Conservation (phyloP, 2,797 vertebrate genomes). For the Falco berigora region DNA sequence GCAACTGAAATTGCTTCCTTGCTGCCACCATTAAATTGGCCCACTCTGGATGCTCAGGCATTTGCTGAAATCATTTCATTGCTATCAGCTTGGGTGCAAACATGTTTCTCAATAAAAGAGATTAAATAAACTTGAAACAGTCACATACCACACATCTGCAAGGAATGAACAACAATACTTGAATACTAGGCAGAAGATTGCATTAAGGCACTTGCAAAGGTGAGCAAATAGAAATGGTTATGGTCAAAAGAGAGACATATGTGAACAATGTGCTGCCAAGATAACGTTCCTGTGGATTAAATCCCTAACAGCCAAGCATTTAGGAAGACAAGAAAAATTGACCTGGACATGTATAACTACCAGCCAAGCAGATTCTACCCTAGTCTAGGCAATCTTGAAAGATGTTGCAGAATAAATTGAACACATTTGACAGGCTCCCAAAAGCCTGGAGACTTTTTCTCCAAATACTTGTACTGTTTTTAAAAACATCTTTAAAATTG, state of each 20-base stretch:
- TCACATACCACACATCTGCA: neutral
- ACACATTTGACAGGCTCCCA: neutral
- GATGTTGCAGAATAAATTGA: neutral
- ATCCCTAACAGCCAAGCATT: neutral
- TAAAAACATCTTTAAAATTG: neutral
- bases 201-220: neutral
- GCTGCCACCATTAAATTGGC: neutral
- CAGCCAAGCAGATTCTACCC: neutral
- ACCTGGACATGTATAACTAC: neutral
- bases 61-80: neutral
- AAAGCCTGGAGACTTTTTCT: neutral
- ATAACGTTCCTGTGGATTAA: neutral
- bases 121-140: neutral
- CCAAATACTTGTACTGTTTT: neutral
- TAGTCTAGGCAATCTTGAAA: neutral
- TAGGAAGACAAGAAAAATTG: neutral
- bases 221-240: slow-evolving; percentile 12
- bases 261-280: neutral
- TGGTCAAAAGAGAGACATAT: neutral
- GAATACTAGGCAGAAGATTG: neutral
- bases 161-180: neutral
- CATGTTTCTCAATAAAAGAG: neutral
- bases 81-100: neutral
- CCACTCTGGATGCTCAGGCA: neutral
- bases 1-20: neutral